These are phyloP conservation scores for Pelodiscus sinensis DNA, from an alignment of 2,113 vertebrate genomes.

Conservation along the genomic window DNA sequence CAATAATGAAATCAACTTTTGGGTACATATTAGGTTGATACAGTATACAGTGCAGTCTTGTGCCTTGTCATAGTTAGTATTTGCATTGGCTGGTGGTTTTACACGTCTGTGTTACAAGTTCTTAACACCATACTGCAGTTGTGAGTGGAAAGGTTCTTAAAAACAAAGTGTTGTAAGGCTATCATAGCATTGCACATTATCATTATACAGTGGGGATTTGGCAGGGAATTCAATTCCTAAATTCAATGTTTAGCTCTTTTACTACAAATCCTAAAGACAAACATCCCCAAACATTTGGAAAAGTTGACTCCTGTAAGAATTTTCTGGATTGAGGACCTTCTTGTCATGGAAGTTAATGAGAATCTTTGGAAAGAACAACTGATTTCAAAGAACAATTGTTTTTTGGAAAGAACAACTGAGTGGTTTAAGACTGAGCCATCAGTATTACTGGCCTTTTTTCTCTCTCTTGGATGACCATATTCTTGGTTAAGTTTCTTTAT, in stretches of 20 bases:
- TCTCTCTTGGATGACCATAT: not conserved
- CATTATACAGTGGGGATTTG: not conserved
- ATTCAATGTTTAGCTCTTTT: not conserved
- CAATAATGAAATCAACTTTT: not conserved
- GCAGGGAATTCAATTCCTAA: not conserved
- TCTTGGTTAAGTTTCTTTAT: not conserved
- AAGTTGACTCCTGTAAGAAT: not conserved
- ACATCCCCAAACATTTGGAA: not conserved
- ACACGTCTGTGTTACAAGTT: not conserved
- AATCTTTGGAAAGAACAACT: not conserved
- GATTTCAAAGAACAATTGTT: too few species aligned
- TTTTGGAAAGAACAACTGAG: not conserved
- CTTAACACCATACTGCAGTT: slow-evolving; percentile 11
- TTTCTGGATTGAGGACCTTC: not conserved
- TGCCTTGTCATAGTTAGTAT: not conserved
- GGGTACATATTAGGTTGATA: not conserved
- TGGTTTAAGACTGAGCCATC: not conserved
- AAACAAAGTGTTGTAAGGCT: not conserved
- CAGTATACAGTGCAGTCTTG: not conserved
- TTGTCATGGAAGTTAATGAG: not conserved
- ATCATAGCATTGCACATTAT: accelerated
- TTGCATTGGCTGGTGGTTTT: not conserved
- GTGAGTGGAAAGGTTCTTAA: not conserved
- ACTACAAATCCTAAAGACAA: not conserved
- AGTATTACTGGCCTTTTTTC: not conserved